These are phyloP conservation scores for Lysiphlebus fabarum DNA, from an alignment of 1,140 invertebrate species.

Conservation along the genomic window DNA sequence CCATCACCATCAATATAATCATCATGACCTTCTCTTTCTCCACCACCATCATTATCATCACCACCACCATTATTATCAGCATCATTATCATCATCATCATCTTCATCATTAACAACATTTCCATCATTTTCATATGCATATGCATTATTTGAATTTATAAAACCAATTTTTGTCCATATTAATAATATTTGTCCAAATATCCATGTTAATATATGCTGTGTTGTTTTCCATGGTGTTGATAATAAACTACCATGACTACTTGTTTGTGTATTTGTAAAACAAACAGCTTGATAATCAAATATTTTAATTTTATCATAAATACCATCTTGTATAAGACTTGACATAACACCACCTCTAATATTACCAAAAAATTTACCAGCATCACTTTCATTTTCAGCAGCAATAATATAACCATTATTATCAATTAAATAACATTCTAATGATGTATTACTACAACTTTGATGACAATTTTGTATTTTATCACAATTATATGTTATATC, in stretches of 20 bases:
- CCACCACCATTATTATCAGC: no score
- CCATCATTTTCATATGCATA: constrained; percentile 52
- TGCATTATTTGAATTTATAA: constrained; percentile 45
- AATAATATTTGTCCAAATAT: constrained; percentile 33
- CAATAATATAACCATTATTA: constrained; percentile 84
- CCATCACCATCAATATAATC: constrained; percentile 48
- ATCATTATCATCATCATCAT: no score
- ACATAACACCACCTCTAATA: constrained; percentile 73
- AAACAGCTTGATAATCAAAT: constrained; percentile 88
- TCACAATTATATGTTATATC: constrained; percentile 71
- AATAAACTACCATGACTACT: constrained; percentile 62
- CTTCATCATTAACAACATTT: no score
- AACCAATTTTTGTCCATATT: constrained; percentile 51
- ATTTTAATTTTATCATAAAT: constrained; percentile 76
- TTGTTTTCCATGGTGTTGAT: constrained; percentile 54
- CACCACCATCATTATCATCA: background rate
- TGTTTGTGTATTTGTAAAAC: constrained; percentile 65
- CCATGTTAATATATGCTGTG: constrained; percentile 51
- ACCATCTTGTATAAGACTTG: constrained; percentile 69
- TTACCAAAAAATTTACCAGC: constrained; percentile 87
- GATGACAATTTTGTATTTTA: constrained; percentile 53
- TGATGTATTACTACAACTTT: constrained; percentile 68
- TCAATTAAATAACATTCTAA: constrained; percentile 85
- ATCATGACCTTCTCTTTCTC: constrained; percentile 9
- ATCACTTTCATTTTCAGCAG: constrained; percentile 68